Conservation (phyloP, 2,797 vertebrate genomes). For the Eleutherodactylus coqui region DNA sequence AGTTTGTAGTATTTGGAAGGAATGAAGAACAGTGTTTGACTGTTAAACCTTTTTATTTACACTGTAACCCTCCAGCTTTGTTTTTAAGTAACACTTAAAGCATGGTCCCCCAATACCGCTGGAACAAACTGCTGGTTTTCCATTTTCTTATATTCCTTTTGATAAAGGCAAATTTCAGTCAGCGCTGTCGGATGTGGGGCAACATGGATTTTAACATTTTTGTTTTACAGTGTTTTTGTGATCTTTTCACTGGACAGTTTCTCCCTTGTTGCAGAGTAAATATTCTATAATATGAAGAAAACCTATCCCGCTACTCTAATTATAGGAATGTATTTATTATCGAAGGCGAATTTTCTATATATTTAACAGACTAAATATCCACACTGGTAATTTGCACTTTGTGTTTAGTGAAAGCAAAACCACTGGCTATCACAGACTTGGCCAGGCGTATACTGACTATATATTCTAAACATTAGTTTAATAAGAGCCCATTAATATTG, state of each 20-base stretch:
- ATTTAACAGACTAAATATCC: constrained; percentile 5
- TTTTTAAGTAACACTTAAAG: constrained; percentile 76
- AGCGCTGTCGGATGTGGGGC: constrained; percentile 6
- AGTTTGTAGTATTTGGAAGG: not conserved
- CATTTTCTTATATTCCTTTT: constrained; percentile 2
- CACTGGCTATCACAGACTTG: not conserved
- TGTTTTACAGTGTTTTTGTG: constrained; percentile 29
- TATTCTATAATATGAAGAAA: constrained; percentile 26
- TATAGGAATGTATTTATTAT: constrained; percentile 37
- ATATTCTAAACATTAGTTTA: not conserved
- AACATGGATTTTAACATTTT: constrained; percentile 24
- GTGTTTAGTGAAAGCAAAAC: constrained; percentile 3
- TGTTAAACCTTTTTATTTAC: constrained; percentile 19
- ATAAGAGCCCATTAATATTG: not conserved
- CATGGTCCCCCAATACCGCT: constrained; percentile 79
- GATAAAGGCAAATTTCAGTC: not conserved
- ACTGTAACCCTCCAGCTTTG: not conserved
- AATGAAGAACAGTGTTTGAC: constrained; percentile 17
- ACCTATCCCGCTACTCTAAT: constrained; percentile 8
- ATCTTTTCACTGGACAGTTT: constrained; percentile 3
- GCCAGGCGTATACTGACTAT: not conserved
- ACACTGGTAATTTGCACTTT: constrained; percentile 34
- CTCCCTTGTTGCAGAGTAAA: constrained; percentile 15
- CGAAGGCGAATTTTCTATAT: constrained; percentile 9
- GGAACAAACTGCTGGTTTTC: constrained; percentile 64